A percentile compares a stretch with the other conserved stretches of the same genome.
Conservation (phyloP, 2,113 vertebrate species). For the Ptychochromis oligacanthus region DNA sequence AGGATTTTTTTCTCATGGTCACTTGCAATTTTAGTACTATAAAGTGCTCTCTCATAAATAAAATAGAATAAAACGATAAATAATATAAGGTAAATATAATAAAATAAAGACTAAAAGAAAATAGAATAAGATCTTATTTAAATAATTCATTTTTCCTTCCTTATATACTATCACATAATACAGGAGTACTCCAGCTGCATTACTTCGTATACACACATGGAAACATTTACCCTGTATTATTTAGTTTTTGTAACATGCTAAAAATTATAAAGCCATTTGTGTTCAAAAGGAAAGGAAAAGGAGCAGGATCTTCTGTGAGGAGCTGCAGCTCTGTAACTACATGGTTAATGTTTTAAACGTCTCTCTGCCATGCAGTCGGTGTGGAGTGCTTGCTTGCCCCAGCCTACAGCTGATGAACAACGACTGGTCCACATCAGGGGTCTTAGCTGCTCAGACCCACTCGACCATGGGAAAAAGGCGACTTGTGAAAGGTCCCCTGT, state of each 20-base stretch:
- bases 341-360: neutral
- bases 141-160: neutral
- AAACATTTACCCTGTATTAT: neutral
- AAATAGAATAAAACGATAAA: neutral
- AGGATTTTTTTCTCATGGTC: neutral
- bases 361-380: neutral
- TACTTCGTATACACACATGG: neutral
- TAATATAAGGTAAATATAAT: neutral
- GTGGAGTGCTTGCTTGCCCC: conserved; percentile 24
- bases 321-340: neutral
- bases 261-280: neutral
- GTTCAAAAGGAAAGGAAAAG: neutral
- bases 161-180: too few relatives aligned
- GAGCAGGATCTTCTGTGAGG: neutral
- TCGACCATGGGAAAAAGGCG: conserved; percentile 83
- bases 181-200: neutral
- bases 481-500: conserved; percentile 87
- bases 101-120: neutral
- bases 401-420: conserved; percentile 53
- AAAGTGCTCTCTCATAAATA: neutral
- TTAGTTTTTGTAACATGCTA: neutral
- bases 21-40: neutral
- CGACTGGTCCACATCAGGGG: conserved; percentile 64
- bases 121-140: neutral
- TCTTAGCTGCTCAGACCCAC: conserved; percentile 83